Percentiles rank a stretch among this genome's conserved stretches.
Evolutionary conservation across 1,140 invertebrate genomes (phyloP).

Genomic region (Chlorops oryzae): DNA sequence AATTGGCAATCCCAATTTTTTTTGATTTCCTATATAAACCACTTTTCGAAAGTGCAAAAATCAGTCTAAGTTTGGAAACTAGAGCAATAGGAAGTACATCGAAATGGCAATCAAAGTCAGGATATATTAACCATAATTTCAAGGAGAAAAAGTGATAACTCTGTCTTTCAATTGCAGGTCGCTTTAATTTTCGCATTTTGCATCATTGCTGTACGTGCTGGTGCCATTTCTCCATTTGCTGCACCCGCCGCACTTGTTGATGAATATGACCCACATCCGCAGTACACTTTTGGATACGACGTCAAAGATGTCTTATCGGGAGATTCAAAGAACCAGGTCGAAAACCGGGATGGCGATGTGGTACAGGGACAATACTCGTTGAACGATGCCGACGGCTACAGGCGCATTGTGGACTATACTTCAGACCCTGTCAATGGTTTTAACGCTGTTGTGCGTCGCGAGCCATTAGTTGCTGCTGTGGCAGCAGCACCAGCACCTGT

Average conservation of each 20-base stretch:
- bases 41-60: too few relatives aligned
- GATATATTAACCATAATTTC: too few relatives aligned
- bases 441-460: constrained; percentile 47
- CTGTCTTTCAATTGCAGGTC: too few relatives aligned
- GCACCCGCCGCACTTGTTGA: constrained; percentile 24
- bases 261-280: constrained; percentile 54
- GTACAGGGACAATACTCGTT: constrained; percentile 47
- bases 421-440: constrained; percentile 49
- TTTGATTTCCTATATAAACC: too few relatives aligned
- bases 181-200: too few relatives aligned
- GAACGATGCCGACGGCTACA: constrained; percentile 47
- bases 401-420: constrained; percentile 46
- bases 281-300: constrained; percentile 62
- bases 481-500: constrained; percentile 18
- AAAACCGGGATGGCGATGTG: constrained; percentile 47
- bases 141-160: too few relatives aligned
- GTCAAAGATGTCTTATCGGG: constrained; percentile 58
- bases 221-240: constrained; percentile 13
- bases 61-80: too few relatives aligned
- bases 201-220: neutral
- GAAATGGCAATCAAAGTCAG: too few relatives aligned
- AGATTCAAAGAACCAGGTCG: constrained; percentile 45
- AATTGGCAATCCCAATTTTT: too few relatives aligned
- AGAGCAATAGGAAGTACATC: too few relatives aligned
- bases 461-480: constrained; percentile 36